Percentiles rank a stretch among this genome's conserved stretches.
These are phyloP conservation scores for Gymnorhina tibicen DNA, from an alignment of 2,113 vertebrate genomes.

Conservation along the genomic window DNA sequence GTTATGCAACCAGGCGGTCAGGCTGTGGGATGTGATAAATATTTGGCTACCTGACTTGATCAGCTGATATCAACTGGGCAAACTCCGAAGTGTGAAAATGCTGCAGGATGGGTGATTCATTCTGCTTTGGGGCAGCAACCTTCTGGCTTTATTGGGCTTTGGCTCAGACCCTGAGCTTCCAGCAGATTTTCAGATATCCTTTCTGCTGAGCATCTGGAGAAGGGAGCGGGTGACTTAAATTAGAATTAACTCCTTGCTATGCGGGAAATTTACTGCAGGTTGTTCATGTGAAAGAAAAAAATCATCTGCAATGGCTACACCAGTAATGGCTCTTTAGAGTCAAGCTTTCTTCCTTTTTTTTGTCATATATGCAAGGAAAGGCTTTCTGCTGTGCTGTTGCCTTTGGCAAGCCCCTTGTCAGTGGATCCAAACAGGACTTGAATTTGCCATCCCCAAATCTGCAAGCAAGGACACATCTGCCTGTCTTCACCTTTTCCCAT, in stretches of 20 bases:
- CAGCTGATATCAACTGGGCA: neutral
- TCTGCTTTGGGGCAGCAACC: neutral
- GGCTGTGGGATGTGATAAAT: neutral
- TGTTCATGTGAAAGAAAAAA: neutral
- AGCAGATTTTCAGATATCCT: neutral
- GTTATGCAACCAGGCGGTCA: neutral
- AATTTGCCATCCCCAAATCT: neutral
- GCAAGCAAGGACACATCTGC: neutral
- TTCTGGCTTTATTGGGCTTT: neutral
- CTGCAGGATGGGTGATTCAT: neutral
- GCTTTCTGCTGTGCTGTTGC: neutral
- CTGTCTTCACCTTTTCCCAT: neutral
- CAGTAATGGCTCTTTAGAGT: neutral
- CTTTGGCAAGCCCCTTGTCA: neutral
- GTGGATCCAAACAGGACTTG: neutral
- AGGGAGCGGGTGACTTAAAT: neutral
- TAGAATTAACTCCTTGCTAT: neutral
- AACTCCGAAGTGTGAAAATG: neutral
- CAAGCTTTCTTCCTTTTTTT: neutral
- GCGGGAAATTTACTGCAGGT: neutral
- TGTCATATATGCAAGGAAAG: neutral
- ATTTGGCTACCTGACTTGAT: neutral
- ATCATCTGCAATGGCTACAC: neutral
- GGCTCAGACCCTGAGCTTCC: neutral
- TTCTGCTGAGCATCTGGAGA: neutral